Percentiles rank a stretch among this genome's conserved stretches.
Evolutionary conservation across 2,797 vertebrate genomes (phyloP).

Genomic region (Bufotes viridis): DNA sequence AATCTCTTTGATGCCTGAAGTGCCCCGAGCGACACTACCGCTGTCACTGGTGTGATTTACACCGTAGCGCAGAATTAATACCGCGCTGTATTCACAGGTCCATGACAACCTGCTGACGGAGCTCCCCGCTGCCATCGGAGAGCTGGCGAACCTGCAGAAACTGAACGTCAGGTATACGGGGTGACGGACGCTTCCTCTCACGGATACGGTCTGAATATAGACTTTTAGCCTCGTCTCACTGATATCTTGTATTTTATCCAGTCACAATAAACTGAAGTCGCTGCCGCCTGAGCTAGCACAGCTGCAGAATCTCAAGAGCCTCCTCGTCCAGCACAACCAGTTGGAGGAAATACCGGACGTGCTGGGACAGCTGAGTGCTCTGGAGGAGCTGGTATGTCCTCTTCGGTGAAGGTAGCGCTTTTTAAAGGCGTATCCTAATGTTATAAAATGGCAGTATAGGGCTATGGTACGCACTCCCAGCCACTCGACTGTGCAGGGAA

Average conservation of each 20-base stretch:
- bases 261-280: slow-evolving; percentile 82
- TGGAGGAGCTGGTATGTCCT: slow-evolving; percentile 83
- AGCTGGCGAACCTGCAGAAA: slow-evolving; percentile 88
- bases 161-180: slow-evolving; percentile 84
- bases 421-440: background rate
- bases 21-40: too few species aligned
- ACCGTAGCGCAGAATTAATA: background rate
- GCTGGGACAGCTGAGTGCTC: slow-evolving; percentile 77
- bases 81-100: slow-evolving; percentile 75
- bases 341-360: slow-evolving; percentile 77
- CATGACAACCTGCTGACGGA: slow-evolving; percentile 90
- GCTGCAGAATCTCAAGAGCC: slow-evolving; percentile 75
- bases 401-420: background rate
- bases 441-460: too few species aligned
- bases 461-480: too few species aligned
- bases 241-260: slow-evolving; percentile 81
- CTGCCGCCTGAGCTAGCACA: slow-evolving; percentile 77
- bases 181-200: background rate
- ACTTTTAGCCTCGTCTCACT: background rate
- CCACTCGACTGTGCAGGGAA: too few species aligned
- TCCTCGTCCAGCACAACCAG: slow-evolving; percentile 84
- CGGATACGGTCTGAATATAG: too few species aligned
- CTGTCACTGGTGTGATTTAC: too few species aligned
- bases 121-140: slow-evolving; percentile 84
- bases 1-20: too few species aligned